phyloP scores from a whole-genome alignment of 2,797 vertebrate genomes.

The Chelonia mydas region DNA sequence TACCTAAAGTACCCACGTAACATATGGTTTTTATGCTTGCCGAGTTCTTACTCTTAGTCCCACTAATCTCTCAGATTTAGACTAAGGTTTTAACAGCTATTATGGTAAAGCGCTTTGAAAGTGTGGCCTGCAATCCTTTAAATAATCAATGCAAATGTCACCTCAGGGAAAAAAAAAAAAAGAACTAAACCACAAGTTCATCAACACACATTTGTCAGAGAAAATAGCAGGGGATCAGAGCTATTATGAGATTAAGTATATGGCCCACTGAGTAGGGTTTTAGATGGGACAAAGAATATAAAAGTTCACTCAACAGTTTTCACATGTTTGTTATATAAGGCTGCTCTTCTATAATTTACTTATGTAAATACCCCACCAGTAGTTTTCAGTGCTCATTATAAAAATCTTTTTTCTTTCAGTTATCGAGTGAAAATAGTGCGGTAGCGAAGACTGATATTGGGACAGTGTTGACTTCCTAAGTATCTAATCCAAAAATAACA shows the following conservation, averaged over 20 bases:
- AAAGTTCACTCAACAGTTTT: slow-evolving; percentile 86
- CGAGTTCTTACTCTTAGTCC: slow-evolving; percentile 48
- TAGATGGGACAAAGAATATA: slow-evolving; percentile 85
- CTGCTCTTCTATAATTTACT: slow-evolving; percentile 83
- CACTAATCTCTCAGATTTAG: slow-evolving; percentile 65
- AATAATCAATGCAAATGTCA: slow-evolving; percentile 78
- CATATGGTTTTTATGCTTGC: slow-evolving; percentile 39
- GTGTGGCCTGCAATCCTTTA: slow-evolving; percentile 74
- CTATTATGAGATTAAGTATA: slow-evolving; percentile 92
- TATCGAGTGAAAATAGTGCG: slow-evolving; percentile 38
- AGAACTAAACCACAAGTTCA: slow-evolving; percentile 77
- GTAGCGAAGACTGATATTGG: slow-evolving; percentile 38
- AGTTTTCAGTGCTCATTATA: slow-evolving; percentile 65
- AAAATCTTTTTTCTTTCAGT: slow-evolving; percentile 50
- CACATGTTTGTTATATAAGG: slow-evolving; percentile 81
- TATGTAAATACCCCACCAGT: slow-evolving; percentile 83
- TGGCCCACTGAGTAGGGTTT: slow-evolving; percentile 83
- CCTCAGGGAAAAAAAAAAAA: slow-evolving; percentile 71
- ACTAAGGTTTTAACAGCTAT: slow-evolving; percentile 74
- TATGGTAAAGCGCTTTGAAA: slow-evolving; percentile 74
- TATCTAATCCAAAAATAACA: slow-evolving; percentile 41
- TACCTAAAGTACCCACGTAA: slow-evolving; percentile 46
- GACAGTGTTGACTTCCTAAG: slow-evolving; percentile 43
- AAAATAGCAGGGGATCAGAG: slow-evolving; percentile 86
- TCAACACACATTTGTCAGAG: slow-evolving; percentile 81